Evolutionary conservation across 2,888 invertebrate species (phyloP).

Genomic region (Lochmaea capreae): DNA sequence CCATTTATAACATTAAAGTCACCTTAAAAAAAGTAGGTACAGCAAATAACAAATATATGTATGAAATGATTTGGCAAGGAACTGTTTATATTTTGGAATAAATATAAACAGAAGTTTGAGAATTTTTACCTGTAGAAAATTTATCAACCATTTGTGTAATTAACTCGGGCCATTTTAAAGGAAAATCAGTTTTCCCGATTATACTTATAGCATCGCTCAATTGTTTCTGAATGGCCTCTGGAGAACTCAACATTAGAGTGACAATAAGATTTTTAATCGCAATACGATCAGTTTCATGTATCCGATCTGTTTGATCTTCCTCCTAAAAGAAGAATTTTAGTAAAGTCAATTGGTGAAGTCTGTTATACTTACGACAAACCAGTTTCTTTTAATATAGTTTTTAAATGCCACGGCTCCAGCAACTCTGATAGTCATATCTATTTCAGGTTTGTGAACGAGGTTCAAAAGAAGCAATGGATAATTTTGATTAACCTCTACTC

Average conservation of each 20-base stretch:
- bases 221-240: constrained; percentile 91
- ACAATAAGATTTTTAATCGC: constrained; percentile 89
- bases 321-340: constrained; percentile 59
- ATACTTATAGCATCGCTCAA: constrained; percentile 95
- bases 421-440: constrained; percentile 85
- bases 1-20: constrained; percentile 97
- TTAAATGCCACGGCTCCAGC: constrained; percentile 96
- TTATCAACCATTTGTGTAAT: constrained; percentile 94
- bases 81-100: too few relatives aligned
- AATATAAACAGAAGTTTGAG: too few relatives aligned
- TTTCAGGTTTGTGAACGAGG: constrained; percentile 84
- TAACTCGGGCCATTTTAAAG: constrained; percentile 94
- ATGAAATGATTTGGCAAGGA: background rate
- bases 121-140: constrained; percentile 76
- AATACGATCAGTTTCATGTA: constrained; percentile 82
- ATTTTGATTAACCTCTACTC: constrained; percentile 90
- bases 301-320: constrained; percentile 82
- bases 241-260: constrained; percentile 91
- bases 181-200: constrained; percentile 97
- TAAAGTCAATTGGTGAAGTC: background rate
- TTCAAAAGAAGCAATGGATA: constrained; percentile 88
- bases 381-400: constrained; percentile 96
- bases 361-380: constrained; percentile 80
- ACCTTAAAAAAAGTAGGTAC: constrained; percentile 67
- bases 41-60: background rate